Percentiles rank a stretch among this genome's conserved stretches.
Conservation (phyloP, 2,113 vertebrate genomes). For the Oryzias celebensis region DNA sequence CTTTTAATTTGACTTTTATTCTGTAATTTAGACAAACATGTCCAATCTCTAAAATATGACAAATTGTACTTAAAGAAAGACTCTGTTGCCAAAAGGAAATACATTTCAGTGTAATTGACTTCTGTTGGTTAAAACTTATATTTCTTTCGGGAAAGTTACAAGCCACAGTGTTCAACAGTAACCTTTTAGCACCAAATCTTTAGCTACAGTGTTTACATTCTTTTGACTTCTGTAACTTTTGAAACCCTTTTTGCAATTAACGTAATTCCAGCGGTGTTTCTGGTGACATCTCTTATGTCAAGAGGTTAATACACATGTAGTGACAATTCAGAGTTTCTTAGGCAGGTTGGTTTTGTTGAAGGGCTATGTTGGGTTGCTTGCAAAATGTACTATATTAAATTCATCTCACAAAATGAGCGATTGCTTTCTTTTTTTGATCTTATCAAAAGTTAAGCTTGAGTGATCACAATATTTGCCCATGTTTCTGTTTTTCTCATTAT, state of each 20-base stretch:
- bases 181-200: no score
- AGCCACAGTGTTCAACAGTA: background rate
- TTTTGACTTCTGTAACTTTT: no score
- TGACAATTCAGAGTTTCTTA: no score
- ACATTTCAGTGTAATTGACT: background rate
- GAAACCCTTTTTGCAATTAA: no score
- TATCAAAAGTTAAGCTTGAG: slow-evolving; percentile 8
- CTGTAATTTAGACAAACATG: background rate
- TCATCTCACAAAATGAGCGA: background rate
- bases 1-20: background rate
- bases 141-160: background rate
- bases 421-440: background rate
- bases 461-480: slow-evolving; percentile 17
- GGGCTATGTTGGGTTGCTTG: no score
- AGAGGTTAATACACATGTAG: no score
- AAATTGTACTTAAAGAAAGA: background rate
- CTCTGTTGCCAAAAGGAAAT: background rate
- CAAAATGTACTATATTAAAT: background rate
- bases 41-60: background rate
- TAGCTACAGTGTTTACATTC: no score
- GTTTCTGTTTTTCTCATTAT: slow-evolving; percentile 30
- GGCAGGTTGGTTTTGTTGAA: no score
- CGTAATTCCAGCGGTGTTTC: no score
- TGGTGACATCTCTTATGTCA: no score
- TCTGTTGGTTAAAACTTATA: background rate